Conservation (phyloP, 2,888 invertebrate genomes). For the Nephrotoma flavescens region DNA sequence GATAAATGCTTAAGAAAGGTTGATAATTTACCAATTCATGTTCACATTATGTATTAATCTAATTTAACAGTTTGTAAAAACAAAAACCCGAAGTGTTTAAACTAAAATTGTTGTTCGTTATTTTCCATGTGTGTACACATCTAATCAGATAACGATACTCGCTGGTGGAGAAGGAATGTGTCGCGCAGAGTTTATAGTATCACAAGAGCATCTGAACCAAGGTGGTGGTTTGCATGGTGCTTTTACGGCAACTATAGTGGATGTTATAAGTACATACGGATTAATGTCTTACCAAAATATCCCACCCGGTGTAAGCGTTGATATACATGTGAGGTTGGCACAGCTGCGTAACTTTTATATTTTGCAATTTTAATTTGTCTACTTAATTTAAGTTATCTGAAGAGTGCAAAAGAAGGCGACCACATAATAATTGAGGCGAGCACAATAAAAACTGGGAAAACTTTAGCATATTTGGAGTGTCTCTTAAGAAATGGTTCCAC, state of each 20-base stretch:
- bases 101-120: neutral
- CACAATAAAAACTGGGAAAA: conserved; percentile 61
- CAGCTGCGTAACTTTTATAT: conserved; percentile 21
- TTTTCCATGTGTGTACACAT: neutral
- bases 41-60: neutral
- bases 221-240: conserved; percentile 75
- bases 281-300: conserved; percentile 49
- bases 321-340: conserved; percentile 58
- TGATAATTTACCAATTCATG: neutral
- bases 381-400: conserved; percentile 48
- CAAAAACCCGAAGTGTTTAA: neutral
- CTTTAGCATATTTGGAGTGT: conserved; percentile 68
- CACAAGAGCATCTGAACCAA: conserved; percentile 57
- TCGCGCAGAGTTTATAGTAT: conserved; percentile 59
- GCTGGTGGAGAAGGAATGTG: conserved; percentile 53
- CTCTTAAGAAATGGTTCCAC: conserved; percentile 60
- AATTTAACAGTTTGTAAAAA: neutral
- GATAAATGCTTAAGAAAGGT: conserved; percentile 34
- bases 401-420: conserved; percentile 63
- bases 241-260: conserved; percentile 59
- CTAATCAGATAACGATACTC: conserved; percentile 27
- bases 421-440: conserved; percentile 62
- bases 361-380: neutral
- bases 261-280: conserved; percentile 64
- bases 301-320: conserved; percentile 64